Evolutionary conservation across 2,888 invertebrate genomes (phyloP), one percentile per base, ranked within the genome.

Genomic region (Beris chalybata): DNA sequence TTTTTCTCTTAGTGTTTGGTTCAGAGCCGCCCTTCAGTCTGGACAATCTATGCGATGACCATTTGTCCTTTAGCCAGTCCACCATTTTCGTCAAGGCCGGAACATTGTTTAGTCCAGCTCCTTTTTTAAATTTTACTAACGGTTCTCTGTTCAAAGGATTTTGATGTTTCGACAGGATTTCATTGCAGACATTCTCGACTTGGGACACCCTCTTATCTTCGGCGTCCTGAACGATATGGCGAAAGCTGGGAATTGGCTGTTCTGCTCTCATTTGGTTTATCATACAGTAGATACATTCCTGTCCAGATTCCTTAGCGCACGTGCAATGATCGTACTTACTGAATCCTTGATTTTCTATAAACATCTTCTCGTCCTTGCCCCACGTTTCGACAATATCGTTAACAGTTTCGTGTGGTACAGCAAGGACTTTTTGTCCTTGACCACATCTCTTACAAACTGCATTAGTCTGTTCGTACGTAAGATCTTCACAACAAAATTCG

Each of bases 321-420:
- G 58, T 58, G 45, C 58, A 58, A 58, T 58, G 58, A 29, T 58
- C 58, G 45, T 58, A 58, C n/a, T 58, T 45, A 30, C 58, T 58
- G 30, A 58, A 58, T 5, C 58, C 58, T 30, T 58, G 22, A n/a
- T 58, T 43, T 58, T 45, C 13, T 3, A 58, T 58, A n/a, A 58
- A 58, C 12, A 1, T 13, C 2, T 22, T 58, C 29, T 58, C 58
- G 12, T 45, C 31, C 12, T 45, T 45, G 29, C 30, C 58, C 58
- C 58, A 58, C 29, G 44, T 7, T 45, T 47, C 58, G 5, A 30
- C 58, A 12, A 58, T 45, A 12, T 57, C 22, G 4, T 47, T 29
- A n/a, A 43, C 3, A 4, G 12, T 9, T n/a, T 30, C n/a, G n/a
- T 12, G 13, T 12, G 11, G 1, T 11, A 31, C 12, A 5, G 13